Evolutionary conservation across 2,797 vertebrate genomes (phyloP), one percentile per base, ranked within the genome.

Genomic region (Typhlichthys subterraneus): DNA sequence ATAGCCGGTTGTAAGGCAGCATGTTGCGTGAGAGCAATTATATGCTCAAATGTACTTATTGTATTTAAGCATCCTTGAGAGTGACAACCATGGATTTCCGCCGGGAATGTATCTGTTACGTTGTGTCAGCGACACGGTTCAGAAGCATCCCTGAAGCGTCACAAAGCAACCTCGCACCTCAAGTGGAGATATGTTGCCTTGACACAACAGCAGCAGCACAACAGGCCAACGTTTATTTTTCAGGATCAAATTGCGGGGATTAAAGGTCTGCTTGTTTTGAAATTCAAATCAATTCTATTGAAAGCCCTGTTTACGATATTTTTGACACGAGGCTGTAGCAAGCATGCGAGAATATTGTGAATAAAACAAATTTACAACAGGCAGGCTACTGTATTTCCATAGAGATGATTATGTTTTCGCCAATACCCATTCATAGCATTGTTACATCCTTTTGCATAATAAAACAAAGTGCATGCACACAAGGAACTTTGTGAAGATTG

Each of bases 11-110:
- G 12, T 58, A 58, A 69, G 70, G 70, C 67, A 52, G 70, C 47
- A 8, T 47, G 51, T 45, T 70, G 73, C 79, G 81, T 55, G 31
- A 70, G 72, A 62, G 15, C 58, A 61, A 85, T 81, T 85, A 67
- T 72, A 57, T 57, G 23, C 49, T 38, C 59, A 7, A 12, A 33
- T 65, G 65, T 55, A 12, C 23, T 38, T 63, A 31, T 33, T 33
- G 17, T 63, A 46, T 73, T 62, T 49, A 45, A 62, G 3, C 45
- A 55, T 51, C 58, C 48, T 45, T 13, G 19, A 59, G 53, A 38
- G 62, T 57, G 23, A 33, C 63, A 13, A 38, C 15, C 4, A 5
- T 33, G n/a, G 23, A 61, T 76, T 79, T 65, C 72, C 29, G 7
- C 38, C 3, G 0, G 50, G 50, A 10, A 23, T 23, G 23, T 23